Percentiles rank a stretch among this genome's conserved stretches.
phyloP scores from a whole-genome alignment of 1,140 invertebrate species.

The Drosophila quadrilineata region DNA sequence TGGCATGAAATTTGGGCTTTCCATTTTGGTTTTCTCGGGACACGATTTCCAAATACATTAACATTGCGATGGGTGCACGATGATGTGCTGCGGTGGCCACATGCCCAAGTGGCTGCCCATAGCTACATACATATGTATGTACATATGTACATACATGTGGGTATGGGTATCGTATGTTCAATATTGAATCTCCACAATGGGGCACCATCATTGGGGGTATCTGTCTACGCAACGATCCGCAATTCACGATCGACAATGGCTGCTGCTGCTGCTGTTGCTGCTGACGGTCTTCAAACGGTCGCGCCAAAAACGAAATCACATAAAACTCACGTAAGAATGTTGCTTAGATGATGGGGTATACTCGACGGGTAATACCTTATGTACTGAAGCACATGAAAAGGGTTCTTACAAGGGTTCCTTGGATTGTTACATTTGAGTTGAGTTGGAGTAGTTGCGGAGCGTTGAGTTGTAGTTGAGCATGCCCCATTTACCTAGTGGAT shows the following conservation, averaged over 20 bases:
- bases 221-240: slow-evolving; percentile 16
- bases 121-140: too few species aligned
- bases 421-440: background rate
- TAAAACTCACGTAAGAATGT: slow-evolving; percentile 30
- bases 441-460: background rate
- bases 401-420: slow-evolving; percentile 4
- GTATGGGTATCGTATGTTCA: slow-evolving; percentile 4
- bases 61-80: slow-evolving; percentile 71
- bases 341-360: background rate
- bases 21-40: slow-evolving; percentile 53
- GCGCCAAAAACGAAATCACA: slow-evolving; percentile 70
- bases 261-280: slow-evolving; percentile 43
- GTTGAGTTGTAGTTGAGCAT: background rate
- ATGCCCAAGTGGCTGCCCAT: too few species aligned
- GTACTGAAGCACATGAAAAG: too few species aligned
- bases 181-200: slow-evolving; percentile 9
- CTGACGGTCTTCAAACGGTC: slow-evolving; percentile 59
- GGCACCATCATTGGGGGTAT: slow-evolving; percentile 25
- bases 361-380: too few species aligned
- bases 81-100: slow-evolving; percentile 46
- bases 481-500: background rate
- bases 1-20: slow-evolving; percentile 35
- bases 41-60: slow-evolving; percentile 80
- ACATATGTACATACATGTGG: too few species aligned
- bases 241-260: slow-evolving; percentile 37